A percentile compares a stretch with the other conserved stretches of the same genome.
Evolutionary conservation across 2,888 invertebrate species (phyloP).

Genomic region (Xestia xanthographa): DNA sequence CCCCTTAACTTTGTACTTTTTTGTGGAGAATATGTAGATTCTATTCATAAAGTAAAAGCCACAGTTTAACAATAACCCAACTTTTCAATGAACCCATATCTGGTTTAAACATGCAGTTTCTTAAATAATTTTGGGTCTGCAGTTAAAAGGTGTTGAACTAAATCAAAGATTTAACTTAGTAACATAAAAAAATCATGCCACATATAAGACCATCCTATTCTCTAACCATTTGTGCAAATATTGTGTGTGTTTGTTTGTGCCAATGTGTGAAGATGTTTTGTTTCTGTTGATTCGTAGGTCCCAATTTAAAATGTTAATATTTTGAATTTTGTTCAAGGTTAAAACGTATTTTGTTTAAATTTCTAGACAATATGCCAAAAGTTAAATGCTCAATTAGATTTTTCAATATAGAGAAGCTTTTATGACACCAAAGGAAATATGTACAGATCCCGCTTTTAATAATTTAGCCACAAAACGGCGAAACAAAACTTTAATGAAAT

Average conservation of each 20-base stretch:
- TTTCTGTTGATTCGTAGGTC: slow-evolving; percentile 8
- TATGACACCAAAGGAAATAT: background rate
- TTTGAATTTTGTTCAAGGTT: slow-evolving; percentile 18
- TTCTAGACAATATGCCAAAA: slow-evolving; percentile 23
- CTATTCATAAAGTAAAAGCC: background rate
- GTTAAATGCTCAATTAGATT: background rate
- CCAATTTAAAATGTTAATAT: slow-evolving; percentile 19
- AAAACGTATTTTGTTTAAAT: background rate
- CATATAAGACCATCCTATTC: slow-evolving; percentile 64
- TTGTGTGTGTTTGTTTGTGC: slow-evolving; percentile 33
- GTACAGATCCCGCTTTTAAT: background rate
- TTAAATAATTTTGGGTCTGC: slow-evolving; percentile 11
- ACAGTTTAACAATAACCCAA: background rate
- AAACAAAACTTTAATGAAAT: background rate
- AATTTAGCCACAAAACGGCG: background rate
- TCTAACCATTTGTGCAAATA: slow-evolving; percentile 37
- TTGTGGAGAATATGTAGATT: background rate
- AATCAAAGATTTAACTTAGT: slow-evolving; percentile 54
- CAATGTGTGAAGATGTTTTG: slow-evolving; percentile 44
- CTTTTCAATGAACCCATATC: background rate
- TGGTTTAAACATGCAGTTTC: slow-evolving; percentile 17
- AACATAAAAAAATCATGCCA: slow-evolving; percentile 57
- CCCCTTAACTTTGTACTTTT: background rate
- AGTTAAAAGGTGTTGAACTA: slow-evolving; percentile 44
- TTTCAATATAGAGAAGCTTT: background rate